These are phyloP conservation scores for Nasonia vitripennis DNA, from an alignment of 1,140 invertebrate species.

Conservation along the genomic window DNA sequence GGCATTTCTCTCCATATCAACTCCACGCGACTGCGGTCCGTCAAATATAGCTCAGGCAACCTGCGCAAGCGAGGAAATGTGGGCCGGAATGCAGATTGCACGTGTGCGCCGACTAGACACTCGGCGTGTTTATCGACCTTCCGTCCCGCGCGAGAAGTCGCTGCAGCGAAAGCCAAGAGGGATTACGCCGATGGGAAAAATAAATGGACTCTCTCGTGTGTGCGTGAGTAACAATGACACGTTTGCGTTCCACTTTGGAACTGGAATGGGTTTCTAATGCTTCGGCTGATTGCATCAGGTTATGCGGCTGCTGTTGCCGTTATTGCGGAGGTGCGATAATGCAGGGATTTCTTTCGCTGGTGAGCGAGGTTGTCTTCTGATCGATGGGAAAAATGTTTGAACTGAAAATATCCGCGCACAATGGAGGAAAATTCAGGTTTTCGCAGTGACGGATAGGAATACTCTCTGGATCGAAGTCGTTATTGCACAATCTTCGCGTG, in stretches of 20 bases:
- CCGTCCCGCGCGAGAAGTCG: background rate
- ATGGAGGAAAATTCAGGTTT: background rate
- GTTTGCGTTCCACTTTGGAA: slow-evolving; percentile 22
- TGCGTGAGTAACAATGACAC: slow-evolving; percentile 19
- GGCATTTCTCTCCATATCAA: slow-evolving; percentile 33
- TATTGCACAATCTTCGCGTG: background rate
- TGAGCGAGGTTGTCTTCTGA: background rate
- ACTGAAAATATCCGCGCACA: background rate
- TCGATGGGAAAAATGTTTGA: background rate
- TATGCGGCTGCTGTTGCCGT: background rate
- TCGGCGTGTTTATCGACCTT: slow-evolving; percentile 4
- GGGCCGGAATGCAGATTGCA: slow-evolving; percentile 11
- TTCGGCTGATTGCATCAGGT: slow-evolving; percentile 10
- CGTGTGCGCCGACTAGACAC: background rate
- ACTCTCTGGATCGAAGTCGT: background rate
- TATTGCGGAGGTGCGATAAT: background rate
- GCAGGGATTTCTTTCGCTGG: background rate
- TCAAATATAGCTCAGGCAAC: slow-evolving; percentile 6
- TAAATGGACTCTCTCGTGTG: background rate
- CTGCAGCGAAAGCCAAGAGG: background rate
- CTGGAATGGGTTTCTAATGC: slow-evolving; percentile 9
- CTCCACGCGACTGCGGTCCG: background rate
- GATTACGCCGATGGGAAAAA: slow-evolving; percentile 1
- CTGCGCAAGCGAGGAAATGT: background rate
- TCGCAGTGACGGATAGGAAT: background rate